Base-by-base conservation (phyloP, 64 coral and sea anemone genomes). In the Anthopleura sola region DNA sequence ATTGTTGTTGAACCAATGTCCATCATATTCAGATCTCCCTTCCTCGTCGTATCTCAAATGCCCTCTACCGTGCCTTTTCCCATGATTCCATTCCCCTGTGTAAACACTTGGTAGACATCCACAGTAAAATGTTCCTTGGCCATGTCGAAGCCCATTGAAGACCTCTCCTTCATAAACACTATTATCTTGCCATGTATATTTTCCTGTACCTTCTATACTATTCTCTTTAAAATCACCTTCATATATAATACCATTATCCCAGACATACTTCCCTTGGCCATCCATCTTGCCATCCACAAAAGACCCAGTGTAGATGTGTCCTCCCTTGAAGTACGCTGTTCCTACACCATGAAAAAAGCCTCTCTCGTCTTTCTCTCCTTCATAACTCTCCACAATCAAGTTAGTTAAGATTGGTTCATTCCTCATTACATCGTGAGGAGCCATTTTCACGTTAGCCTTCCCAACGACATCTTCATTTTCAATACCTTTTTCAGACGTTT, bases 111-210 rank as follows among this genome's bases (percentile, higher is more conserved):
- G 87, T 40, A 94, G 80, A 56, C 69, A 28, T 14, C 91, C 86
- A 78, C 97, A 99, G 9, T 14, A 64, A 55, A 87, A 95, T 11
- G 88, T 84, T 23, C 97, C 97, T 39, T 88, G 86, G 46, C 97
- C 92, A 99, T 95, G 90, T 13, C 97, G 83, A 24, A 99, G 69
- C 50, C 93, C 93, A 76, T 84, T 81, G 10, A 44, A 55, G 9
- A 99, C 97, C 18, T 99, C 97, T 7, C 97, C 97, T 48, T 99
- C 87, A 55, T 99, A 99, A 7, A 54, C 86, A 78, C 97, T 99
- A 23, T 88, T 90, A 89, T 99, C 97, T 14, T 75, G 26, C 97
- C 97, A 99, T 7, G 87, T 95, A 60, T 99, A 99, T 26, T 38
- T 49, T 3, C 97, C 97, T 19, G 66, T 92, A 3, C 97, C 97